Percentiles rank a stretch among this genome's conserved stretches.
Conservation (phyloP, 2,113 vertebrate species). For the Cephalopholis sonnerati region DNA sequence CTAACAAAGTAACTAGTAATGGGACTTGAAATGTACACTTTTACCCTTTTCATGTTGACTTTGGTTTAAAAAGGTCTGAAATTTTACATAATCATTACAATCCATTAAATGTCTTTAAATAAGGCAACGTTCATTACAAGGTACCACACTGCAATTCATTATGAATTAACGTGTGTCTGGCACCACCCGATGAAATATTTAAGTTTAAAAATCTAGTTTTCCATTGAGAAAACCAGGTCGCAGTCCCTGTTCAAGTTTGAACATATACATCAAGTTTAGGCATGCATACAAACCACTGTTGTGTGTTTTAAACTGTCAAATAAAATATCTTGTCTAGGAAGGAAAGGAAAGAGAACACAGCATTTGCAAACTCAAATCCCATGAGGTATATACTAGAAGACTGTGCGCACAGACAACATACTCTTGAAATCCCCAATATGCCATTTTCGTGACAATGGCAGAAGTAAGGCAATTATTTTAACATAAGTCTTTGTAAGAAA, state of each 20-base stretch:
- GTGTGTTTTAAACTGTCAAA: conserved; percentile 65
- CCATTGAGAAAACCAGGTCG: conserved; percentile 69
- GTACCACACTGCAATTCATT: conserved; percentile 75
- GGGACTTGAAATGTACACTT: conserved; percentile 44
- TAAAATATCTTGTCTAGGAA: conserved; percentile 58
- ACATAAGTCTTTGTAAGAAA: conserved; percentile 45
- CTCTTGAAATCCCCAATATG: conserved; percentile 53
- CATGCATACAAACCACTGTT: conserved; percentile 66
- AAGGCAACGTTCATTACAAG: conserved; percentile 73
- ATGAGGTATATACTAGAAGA: conserved; percentile 83
- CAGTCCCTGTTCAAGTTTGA: conserved; percentile 67
- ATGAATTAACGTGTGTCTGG: conserved; percentile 74
- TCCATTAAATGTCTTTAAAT: conserved; percentile 73
- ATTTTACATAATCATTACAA: conserved; percentile 54
- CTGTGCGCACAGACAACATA: conserved; percentile 74
- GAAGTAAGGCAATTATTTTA: conserved; percentile 66
- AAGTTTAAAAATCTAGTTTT: conserved; percentile 65
- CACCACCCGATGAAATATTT: conserved; percentile 59
- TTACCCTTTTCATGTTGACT: conserved; percentile 51
- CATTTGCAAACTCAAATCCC: conserved; percentile 75
- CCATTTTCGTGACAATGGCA: conserved; percentile 52
- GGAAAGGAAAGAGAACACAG: conserved; percentile 61
- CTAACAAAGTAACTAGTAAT: conserved; percentile 35
- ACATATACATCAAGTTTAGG: conserved; percentile 49
- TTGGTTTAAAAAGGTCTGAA: conserved; percentile 67